Evolutionary conservation across 1,140 invertebrate species (phyloP).

Genomic region (Drosophila truncata): DNA sequence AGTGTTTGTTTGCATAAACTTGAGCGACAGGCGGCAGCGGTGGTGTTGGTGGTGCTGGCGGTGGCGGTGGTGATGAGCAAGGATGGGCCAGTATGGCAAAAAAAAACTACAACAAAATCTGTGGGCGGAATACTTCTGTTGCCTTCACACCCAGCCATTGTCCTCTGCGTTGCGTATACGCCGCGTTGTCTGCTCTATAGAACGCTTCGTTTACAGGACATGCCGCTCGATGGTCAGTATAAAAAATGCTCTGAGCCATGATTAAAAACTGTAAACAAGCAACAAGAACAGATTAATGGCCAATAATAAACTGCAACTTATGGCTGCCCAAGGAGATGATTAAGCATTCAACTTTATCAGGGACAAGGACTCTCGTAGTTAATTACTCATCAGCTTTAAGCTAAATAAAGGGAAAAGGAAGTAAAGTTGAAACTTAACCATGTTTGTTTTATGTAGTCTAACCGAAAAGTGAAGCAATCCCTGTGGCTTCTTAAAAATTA

Average conservation of each 20-base stretch:
- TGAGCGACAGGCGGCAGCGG: constrained; percentile 17
- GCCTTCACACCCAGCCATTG: constrained; percentile 22
- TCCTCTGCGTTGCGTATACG: constrained; percentile 28
- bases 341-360: constrained; percentile 15
- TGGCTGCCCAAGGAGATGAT: not conserved
- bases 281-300: constrained; percentile 10
- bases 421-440: not conserved
- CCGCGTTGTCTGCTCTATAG: constrained; percentile 52
- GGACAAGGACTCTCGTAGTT: constrained; percentile 1
- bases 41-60: not conserved
- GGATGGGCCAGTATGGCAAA: constrained; percentile 1
- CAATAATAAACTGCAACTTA: constrained; percentile 5
- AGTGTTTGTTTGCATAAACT: constrained; percentile 69
- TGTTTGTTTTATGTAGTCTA: not conserved
- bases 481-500: not conserved
- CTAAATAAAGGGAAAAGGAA: not conserved
- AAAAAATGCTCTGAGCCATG: not conserved
- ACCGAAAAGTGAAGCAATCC: not conserved
- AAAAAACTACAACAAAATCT: constrained; percentile 18
- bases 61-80: not conserved
- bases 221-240: not conserved
- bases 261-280: constrained; percentile 23
- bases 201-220: constrained; percentile 29
- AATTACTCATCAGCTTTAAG: not conserved
- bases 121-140: constrained; percentile 22